Conservation (phyloP, 2,797 vertebrate genomes). For the Arremon brunneinucha region DNA sequence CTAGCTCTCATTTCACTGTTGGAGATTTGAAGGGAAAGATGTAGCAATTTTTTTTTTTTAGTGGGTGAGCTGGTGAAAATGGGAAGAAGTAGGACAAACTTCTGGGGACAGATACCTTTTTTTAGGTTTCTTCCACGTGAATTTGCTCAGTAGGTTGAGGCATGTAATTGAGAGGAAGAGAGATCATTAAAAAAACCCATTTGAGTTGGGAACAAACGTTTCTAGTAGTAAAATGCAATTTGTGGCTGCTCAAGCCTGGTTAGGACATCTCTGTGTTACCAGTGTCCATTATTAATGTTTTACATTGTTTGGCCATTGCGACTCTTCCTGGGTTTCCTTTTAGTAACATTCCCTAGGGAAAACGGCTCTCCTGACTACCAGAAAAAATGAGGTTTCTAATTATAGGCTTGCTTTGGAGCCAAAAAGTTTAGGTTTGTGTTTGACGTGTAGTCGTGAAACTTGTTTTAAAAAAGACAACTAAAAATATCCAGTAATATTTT, state of each 20-base stretch:
- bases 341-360: constrained; percentile 33
- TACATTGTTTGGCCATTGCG: background rate
- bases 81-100: background rate
- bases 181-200: background rate
- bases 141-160: background rate
- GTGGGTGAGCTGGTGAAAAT: background rate
- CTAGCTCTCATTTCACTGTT: background rate
- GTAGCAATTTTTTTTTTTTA: background rate
- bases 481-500: constrained; percentile 60
- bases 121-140: background rate
- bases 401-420: constrained; percentile 46
- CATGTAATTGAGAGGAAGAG: background rate
- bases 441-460: constrained; percentile 56
- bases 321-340: constrained; percentile 55
- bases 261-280: background rate
- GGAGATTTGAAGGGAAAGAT: background rate
- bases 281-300: background rate
- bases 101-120: background rate
- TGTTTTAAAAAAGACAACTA: constrained; percentile 27
- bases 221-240: background rate
- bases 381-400: constrained; percentile 57
- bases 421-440: constrained; percentile 60
- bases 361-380: constrained; percentile 7
- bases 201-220: background rate
- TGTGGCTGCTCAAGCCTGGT: background rate